These are phyloP conservation scores for Myanophis thanlyinensis DNA, from an alignment of 2,113 vertebrate species.

Conservation along the genomic window DNA sequence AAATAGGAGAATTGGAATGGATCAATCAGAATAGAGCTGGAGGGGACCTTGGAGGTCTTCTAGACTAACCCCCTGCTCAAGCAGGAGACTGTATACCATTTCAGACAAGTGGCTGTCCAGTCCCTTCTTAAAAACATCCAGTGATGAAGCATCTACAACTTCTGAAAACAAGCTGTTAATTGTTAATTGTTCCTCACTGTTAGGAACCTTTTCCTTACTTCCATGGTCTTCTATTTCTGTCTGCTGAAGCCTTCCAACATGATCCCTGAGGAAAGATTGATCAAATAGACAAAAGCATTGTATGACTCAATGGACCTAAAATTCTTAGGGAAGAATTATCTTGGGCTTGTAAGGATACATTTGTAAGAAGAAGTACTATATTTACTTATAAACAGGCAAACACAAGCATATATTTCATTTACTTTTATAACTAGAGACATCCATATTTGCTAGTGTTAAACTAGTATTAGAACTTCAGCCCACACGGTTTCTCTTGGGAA, in stretches of 20 bases:
- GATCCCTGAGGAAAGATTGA: slow-evolving; percentile 2
- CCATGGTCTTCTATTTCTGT: neutral
- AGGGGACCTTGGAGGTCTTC: no score
- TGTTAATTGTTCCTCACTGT: no score
- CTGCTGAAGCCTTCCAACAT: slow-evolving; percentile 2
- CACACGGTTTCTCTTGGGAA: neutral
- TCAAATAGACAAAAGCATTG: neutral
- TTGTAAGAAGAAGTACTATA: neutral
- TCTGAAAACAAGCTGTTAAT: no score
- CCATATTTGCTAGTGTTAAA: neutral
- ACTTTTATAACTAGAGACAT: neutral
- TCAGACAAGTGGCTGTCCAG: no score
- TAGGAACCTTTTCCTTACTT: no score
- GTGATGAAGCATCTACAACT: no score
- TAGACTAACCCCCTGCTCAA: no score
- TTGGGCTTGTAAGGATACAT: neutral
- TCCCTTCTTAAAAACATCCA: no score
- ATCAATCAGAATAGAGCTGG: no score
- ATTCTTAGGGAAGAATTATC: neutral
- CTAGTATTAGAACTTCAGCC: neutral
- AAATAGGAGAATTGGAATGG: neutral
- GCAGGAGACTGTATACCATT: no score
- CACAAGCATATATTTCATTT: neutral
- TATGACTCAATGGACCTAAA: neutral
- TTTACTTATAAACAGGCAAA: neutral